Conservation (phyloP, 2,113 vertebrate genomes). For the Fulica atra region DNA sequence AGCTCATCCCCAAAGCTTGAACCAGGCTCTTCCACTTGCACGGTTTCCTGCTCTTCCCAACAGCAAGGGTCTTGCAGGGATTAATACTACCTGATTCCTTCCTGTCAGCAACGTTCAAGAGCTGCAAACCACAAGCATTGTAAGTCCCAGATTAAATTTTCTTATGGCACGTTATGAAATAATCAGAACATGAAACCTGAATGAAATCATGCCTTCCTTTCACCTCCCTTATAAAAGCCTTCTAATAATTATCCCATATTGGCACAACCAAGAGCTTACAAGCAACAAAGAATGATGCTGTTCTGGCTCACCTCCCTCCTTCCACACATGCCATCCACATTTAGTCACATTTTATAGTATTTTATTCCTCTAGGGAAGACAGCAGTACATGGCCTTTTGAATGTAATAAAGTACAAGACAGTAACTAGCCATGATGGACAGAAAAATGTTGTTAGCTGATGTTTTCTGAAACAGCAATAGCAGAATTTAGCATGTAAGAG, state of each 20-base stretch:
- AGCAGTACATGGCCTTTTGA: neutral
- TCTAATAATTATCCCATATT: neutral
- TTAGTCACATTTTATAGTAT: neutral
- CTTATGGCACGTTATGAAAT: neutral
- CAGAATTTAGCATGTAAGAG: neutral
- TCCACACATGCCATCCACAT: neutral
- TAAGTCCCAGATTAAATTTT: neutral
- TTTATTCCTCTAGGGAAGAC: neutral
- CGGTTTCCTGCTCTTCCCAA: neutral
- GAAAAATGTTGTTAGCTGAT: neutral
- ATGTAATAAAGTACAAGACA: neutral
- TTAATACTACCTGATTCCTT: neutral
- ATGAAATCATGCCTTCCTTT: neutral
- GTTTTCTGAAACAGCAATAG: neutral
- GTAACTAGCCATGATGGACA: neutral
- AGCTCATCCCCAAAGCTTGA: neutral
- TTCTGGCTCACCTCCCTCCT: neutral
- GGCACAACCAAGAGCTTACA: neutral
- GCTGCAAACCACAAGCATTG: neutral
- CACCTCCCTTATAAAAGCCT: neutral
- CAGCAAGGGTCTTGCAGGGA: neutral
- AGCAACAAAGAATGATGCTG: neutral
- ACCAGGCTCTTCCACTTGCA: neutral
- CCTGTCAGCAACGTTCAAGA: neutral
- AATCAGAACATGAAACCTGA: neutral